Evolutionary conservation across 2,888 invertebrate species (phyloP).

Genomic region (Eustalomyia histrio): DNA sequence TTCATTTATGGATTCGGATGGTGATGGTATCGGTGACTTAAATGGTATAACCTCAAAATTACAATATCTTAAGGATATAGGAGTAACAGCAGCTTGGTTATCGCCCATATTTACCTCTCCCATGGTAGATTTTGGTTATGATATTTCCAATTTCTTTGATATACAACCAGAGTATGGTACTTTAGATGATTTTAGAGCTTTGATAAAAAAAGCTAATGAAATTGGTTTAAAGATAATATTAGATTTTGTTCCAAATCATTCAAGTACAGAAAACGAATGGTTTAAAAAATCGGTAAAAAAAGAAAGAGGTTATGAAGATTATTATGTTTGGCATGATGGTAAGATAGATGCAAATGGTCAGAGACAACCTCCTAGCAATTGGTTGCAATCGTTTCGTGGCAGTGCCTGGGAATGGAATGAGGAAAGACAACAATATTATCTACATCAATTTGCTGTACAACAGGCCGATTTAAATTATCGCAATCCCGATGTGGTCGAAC

Average conservation of each 20-base stretch:
- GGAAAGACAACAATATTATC: constrained; percentile 81
- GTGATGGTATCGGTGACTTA: constrained; percentile 85
- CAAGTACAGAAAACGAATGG: constrained; percentile 81
- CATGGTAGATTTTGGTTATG: constrained; percentile 85
- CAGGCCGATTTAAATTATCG: constrained; percentile 87
- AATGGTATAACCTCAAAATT: constrained; percentile 81
- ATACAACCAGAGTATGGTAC: constrained; percentile 83
- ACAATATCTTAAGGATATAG: constrained; percentile 81
- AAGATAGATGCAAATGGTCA: constrained; percentile 66
- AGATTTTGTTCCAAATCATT: constrained; percentile 84
- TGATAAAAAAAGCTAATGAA: constrained; percentile 77
- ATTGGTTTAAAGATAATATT: constrained; percentile 81
- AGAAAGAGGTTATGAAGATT: constrained; percentile 83
- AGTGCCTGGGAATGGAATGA: constrained; percentile 83
- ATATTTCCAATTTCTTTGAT: constrained; percentile 82
- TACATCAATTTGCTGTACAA: constrained; percentile 82
- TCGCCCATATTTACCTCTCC: constrained; percentile 84
- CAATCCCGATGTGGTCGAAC: constrained; percentile 83
- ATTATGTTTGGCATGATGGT: constrained; percentile 83
- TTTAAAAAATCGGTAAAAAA: constrained; percentile 82
- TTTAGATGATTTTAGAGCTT: constrained; percentile 81
- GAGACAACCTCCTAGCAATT: constrained; percentile 80
- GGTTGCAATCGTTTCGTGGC: constrained; percentile 81
- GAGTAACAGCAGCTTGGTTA: constrained; percentile 82
- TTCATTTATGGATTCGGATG: constrained; percentile 87